Evolutionary conservation across 1,140 invertebrate genomes (phyloP).

Genomic region (Telenomus remus): DNA sequence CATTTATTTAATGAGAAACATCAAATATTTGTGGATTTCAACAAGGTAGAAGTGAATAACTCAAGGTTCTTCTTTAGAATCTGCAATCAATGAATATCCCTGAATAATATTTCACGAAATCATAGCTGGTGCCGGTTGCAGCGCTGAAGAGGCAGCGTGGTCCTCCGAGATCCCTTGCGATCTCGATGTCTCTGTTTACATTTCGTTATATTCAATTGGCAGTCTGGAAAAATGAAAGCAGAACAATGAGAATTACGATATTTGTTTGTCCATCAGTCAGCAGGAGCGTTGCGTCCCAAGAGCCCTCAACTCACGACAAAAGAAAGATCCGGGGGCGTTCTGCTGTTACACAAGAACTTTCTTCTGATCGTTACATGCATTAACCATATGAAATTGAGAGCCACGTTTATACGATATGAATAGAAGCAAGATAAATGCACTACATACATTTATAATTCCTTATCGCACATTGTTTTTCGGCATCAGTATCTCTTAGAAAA

Average conservation of each 20-base stretch:
- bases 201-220: conserved; percentile 75
- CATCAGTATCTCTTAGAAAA: no score
- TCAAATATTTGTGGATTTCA: not conserved
- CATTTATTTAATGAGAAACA: no score
- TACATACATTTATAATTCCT: conserved; percentile 38
- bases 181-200: conserved; percentile 70
- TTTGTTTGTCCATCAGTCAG: conserved; percentile 71
- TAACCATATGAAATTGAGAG: conserved; percentile 54
- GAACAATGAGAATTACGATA: conserved; percentile 75
- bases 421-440: conserved; percentile 41
- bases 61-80: conserved; percentile 3
- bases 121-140: conserved; percentile 36
- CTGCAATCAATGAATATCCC: conserved; percentile 35
- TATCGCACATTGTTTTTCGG: conserved; percentile 43
- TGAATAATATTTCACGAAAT: conserved; percentile 34
- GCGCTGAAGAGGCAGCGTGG: conserved; percentile 23
- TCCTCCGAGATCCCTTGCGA: conserved; percentile 62
- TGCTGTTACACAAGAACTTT: conserved; percentile 53
- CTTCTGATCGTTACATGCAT: conserved; percentile 56
- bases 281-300: conserved; percentile 62
- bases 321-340: conserved; percentile 57
- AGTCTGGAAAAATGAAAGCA: conserved; percentile 66
- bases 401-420: conserved; percentile 37
- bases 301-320: conserved; percentile 60
- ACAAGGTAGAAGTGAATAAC: not conserved